Evolutionary conservation across 2,888 invertebrate genomes (phyloP).

Genomic region (Melangyna quadrimaculata): DNA sequence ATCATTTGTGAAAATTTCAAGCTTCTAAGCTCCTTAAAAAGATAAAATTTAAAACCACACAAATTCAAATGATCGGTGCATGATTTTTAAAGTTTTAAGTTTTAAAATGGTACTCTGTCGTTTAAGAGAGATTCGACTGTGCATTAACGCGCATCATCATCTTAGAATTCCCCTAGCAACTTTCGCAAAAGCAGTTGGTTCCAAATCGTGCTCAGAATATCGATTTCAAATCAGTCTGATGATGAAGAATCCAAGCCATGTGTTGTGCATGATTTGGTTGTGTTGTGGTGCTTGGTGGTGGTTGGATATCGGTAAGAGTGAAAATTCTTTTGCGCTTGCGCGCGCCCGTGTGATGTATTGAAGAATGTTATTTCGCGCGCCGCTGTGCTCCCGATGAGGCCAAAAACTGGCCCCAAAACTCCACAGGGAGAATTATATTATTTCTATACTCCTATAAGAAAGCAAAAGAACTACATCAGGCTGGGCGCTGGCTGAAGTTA

Average conservation of each 20-base stretch:
- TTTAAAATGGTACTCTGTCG: not conserved
- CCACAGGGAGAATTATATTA: constrained; percentile 26
- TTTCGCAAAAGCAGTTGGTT: constrained; percentile 21
- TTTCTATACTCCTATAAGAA: not conserved
- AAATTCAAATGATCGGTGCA: too few species aligned
- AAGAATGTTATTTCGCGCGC: constrained; percentile 66
- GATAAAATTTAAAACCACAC: too few species aligned
- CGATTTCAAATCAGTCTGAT: constrained; percentile 65
- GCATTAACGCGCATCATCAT: not conserved
- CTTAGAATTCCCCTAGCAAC: constrained; percentile 47
- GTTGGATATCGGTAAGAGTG: constrained; percentile 22
- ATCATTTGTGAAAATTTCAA: too few species aligned
- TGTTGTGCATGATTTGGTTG: not conserved
- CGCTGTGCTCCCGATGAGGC: constrained; percentile 44
- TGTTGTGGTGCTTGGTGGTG: not conserved
- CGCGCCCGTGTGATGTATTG: constrained; percentile 53
- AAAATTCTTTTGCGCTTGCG: constrained; percentile 41
- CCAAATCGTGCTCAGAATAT: constrained; percentile 67
- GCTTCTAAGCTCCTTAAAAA: too few species aligned
- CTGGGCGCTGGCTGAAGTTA: not conserved
- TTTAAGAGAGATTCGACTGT: not conserved
- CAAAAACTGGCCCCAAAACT: constrained; percentile 47
- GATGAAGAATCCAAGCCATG: constrained; percentile 15
- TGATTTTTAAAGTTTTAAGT: too few species aligned
- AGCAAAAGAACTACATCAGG: not conserved